Evolutionary conservation across 2,888 invertebrate genomes (phyloP), one percentile per base, ranked within the genome.

Genomic region (Caenorhabditis afra): DNA sequence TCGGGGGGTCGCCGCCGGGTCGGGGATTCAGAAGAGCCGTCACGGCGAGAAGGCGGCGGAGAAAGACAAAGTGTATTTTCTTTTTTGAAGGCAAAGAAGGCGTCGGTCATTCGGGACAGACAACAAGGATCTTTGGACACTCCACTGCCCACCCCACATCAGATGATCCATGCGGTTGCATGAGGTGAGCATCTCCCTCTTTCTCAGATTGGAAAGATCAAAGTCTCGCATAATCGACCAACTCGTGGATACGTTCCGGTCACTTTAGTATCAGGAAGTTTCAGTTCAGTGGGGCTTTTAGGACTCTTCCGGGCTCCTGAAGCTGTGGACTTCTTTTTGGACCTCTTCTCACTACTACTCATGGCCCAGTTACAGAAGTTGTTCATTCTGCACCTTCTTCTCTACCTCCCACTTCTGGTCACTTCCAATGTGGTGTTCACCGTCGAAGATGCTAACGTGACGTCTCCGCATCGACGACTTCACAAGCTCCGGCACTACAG

Each of bases 151-250:
- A 14, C 3, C 29, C 62, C 18, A 52, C 18, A 61, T 55, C 70
- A 62, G 70, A 71, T 71, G 71, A 62, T 71, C 62, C 57, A 71
- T 71, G 71, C 71, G 71, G 71, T 64, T 71, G 62, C 62, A 22
- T 71, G 71, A 71, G 71, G 70, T 65, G 16, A 47, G 62, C n/a
- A 20, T 41, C 20, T 58, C 57, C 18, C 8, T 37, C 11, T 37
- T 37, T 37, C 11, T 37, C 11, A 8, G 7, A 37, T 37, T 10
- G 10, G 39, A 14, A 10, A 41, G 16, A 10, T 18, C n/a, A 58
- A 16, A n/a, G n/a, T n/a, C n/a, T n/a, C n/a, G n/a, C n/a, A n/a
- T n/a, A n/a, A n/a, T n/a, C n/a, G n/a, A n/a, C n/a, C n/a, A n/a
- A n/a, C n/a, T n/a, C n/a, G n/a, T n/a, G n/a, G n/a, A n/a, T n/a